Evolutionary conservation across 2,797 vertebrate genomes (phyloP), one percentile per base, ranked within the genome.

Genomic region (Peromyscus aztecus): DNA sequence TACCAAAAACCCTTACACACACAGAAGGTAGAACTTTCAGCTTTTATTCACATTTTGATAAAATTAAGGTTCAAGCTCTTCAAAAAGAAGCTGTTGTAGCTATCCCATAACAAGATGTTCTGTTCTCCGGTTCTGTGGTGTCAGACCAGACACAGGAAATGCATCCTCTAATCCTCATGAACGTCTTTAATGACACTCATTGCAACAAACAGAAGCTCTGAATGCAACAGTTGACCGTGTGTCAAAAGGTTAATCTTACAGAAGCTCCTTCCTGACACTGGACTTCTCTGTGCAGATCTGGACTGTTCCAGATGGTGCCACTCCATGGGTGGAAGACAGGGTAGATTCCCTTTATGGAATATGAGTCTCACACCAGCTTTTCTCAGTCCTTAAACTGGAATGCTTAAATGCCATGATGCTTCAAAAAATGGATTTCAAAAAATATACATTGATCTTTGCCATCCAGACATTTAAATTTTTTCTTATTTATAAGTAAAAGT

Each of bases 351-450:
- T 95, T 96, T 52, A 91, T 75, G 40, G 46, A 57, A 90, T 84
- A 9, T 4, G 83, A 78, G 92, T 97, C 95, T 97, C 95, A 92
- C 93, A 95, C 93, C 31, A 90, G 57, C 52, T 95, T 96, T 95
- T 94, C 85, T 96, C 85, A 96, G 77, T 95, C 92, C 69, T 96
- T 97, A 96, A 90, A 90, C 37, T 96, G 95, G 78, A 89, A 94
- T 87, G 92, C 37, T 97, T 96, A 97, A 97, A 97, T 98, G 94
- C 52, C 95, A 95, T 46, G 82, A 92, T 94, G 90, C 83, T 95
- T 94, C 93, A 63, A 92, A n/a, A 96, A 90, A 85, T 83, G 73
- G 73, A 82, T 96, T 96, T 95, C 23, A 90, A 93, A 96, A 61
- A 76, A 83, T 57, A 86, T 11, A 23, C 78, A 52, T n/a, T 69